phyloP scores from a whole-genome alignment of 2,113 vertebrate genomes.

The Paedocypris sp. region DNA sequence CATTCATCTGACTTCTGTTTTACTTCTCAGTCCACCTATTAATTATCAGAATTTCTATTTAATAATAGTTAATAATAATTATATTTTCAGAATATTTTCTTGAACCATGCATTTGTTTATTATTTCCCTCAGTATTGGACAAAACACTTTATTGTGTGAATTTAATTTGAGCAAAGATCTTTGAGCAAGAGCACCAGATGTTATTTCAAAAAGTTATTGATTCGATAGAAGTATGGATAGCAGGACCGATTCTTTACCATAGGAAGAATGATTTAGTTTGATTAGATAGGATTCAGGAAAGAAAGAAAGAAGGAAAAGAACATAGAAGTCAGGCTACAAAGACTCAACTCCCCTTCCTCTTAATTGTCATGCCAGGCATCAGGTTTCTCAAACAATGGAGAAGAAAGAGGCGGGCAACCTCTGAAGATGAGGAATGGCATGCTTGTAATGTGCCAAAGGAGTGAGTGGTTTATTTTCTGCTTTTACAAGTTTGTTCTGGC shows the following conservation, averaged over 20 bases:
- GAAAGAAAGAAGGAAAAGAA: no score
- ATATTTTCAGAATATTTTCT: no score
- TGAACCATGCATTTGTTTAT: slow-evolving; percentile 5
- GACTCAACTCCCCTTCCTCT: neutral
- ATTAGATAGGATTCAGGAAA: no score
- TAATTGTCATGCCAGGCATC: slow-evolving; percentile 19
- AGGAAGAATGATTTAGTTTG: no score
- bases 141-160: neutral
- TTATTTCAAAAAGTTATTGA: no score
- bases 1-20: slow-evolving; percentile 44
- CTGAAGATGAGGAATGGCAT: slow-evolving; percentile 19
- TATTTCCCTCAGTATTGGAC: neutral
- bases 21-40: slow-evolving; percentile 28
- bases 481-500: slow-evolving; percentile 13
- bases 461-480: slow-evolving; percentile 3
- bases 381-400: neutral
- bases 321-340: no score
- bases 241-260: no score
- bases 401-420: slow-evolving; percentile 2
- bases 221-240: no score
- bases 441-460: neutral
- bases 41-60: slow-evolving; percentile 17
- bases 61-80: no score
- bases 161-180: neutral
- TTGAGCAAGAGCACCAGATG: no score